phyloP scores from a whole-genome alignment of 1,140 invertebrate species.

The Atta cephalotes region DNA sequence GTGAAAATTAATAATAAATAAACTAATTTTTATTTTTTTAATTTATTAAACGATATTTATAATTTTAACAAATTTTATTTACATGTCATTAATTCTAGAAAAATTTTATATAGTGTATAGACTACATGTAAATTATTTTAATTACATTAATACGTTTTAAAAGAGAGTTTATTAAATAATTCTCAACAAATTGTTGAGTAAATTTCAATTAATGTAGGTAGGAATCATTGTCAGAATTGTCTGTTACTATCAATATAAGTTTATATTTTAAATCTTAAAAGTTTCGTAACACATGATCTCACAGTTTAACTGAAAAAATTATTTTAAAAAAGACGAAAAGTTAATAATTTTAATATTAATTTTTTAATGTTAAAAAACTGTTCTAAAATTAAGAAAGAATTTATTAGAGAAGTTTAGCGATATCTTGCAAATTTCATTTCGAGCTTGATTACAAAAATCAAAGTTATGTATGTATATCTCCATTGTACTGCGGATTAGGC shows the following conservation, averaged over 20 bases:
- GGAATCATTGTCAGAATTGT: too few species aligned
- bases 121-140: neutral
- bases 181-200: neutral
- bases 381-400: neutral
- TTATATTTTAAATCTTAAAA: neutral
- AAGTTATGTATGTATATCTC: neutral
- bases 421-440: neutral
- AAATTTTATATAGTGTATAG: neutral
- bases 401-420: neutral
- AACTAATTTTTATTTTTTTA: neutral
- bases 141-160: neutral
- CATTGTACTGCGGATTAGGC: constrained; percentile 45
- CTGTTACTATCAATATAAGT: neutral
- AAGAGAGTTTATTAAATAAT: neutral
- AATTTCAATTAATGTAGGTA: neutral
- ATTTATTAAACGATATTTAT: neutral
- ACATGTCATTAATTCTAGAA: neutral
- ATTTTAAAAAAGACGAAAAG: neutral
- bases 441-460: neutral
- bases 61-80: constrained; percentile 1
- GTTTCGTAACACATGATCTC: neutral
- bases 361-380: too few species aligned
- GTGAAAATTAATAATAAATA: neutral
- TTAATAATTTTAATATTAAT: neutral
- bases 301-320: neutral